These are phyloP conservation scores for Platyscapa corneri DNA, from an alignment of 1,140 invertebrate species.

Conservation along the genomic window DNA sequence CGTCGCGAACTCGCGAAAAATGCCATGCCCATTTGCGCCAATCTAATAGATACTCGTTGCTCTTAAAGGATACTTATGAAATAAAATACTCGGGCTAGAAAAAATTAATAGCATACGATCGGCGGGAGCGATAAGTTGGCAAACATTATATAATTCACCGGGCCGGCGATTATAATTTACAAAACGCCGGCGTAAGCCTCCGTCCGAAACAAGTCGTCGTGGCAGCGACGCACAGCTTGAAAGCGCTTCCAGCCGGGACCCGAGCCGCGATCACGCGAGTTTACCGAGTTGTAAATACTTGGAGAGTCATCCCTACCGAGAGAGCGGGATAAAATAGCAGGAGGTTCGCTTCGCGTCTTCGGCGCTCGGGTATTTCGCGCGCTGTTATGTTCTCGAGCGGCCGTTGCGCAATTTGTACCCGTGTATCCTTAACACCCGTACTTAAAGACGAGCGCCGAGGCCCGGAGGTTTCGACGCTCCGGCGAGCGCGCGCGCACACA, in stretches of 20 bases:
- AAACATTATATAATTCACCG: not conserved
- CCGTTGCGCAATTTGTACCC: conserved; percentile 57
- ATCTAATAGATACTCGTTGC: no score
- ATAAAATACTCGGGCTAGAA: not conserved
- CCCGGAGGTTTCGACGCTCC: not conserved
- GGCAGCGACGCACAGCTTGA: not conserved
- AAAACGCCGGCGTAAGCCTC: not conserved
- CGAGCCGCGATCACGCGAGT: not conserved
- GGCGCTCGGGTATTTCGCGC: not conserved
- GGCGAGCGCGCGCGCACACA: no score
- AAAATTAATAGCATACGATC: not conserved
- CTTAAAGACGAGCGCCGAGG: conserved; percentile 48
- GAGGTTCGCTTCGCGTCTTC: no score
- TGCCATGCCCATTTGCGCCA: no score
- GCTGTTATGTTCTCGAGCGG: conserved; percentile 13
- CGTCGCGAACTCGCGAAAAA: no score
- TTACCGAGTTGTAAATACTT: not conserved
- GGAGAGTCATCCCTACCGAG: not conserved
- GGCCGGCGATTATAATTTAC: not conserved
- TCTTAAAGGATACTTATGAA: not conserved
- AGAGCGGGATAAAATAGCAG: not conserved
- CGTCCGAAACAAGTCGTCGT: no score
- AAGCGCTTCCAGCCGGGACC: not conserved
- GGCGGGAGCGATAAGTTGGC: not conserved
- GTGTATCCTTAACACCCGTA: conserved; percentile 46